phyloP scores from a whole-genome alignment of 2,797 vertebrate species.

The Tinamus major region DNA sequence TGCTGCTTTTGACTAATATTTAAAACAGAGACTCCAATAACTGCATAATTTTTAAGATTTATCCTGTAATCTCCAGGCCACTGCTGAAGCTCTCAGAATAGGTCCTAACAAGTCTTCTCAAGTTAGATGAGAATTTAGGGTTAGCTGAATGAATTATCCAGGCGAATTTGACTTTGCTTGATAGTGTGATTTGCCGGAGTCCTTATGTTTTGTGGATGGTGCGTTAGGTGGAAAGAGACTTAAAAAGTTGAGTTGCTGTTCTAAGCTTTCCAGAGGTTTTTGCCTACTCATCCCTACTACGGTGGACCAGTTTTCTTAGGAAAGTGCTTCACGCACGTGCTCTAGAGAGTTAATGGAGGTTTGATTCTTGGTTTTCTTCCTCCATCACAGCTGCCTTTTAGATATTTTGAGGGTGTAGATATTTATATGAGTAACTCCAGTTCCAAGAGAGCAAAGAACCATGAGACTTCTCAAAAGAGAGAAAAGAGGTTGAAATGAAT shows the following conservation, averaged over 20 bases:
- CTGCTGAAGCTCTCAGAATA: not conserved
- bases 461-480: not conserved
- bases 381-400: not conserved
- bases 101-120: not conserved
- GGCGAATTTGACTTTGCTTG: not conserved
- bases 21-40: not conserved
- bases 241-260: not conserved
- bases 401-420: not conserved
- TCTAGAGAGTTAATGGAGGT: not conserved
- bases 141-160: not conserved
- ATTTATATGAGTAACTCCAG: not conserved
- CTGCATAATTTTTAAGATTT: not conserved
- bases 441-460: not conserved
- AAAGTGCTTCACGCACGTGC: not conserved
- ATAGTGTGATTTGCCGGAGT: not conserved
- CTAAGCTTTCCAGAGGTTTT: not conserved
- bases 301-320: not conserved
- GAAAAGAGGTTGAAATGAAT: not conserved
- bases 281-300: not conserved
- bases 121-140: not conserved
- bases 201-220: not conserved
- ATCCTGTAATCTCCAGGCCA: not conserved
- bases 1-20: not conserved
- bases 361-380: not conserved
- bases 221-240: not conserved